Evolutionary conservation across 2,797 vertebrate species (phyloP), one percentile per base, ranked within the genome.

Genomic region (Labeo calbasu): DNA sequence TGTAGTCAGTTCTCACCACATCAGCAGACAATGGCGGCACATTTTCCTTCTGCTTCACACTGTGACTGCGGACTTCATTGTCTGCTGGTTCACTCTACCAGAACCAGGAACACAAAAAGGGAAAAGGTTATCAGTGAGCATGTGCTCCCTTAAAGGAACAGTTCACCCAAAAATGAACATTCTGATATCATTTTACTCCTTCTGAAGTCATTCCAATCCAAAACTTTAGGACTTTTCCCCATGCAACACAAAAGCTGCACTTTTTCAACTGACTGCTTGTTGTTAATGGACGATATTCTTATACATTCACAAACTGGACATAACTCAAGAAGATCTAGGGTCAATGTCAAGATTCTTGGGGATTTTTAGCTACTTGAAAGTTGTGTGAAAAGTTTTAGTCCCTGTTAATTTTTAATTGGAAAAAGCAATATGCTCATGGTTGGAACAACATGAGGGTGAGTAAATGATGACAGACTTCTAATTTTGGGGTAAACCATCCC

Each of bases 31-130:
- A 83, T 0, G 97, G 96, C 53, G 97, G 96, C 76, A 98, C 92
- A 66, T 97, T 99, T 91, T 99, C 97, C 93, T 99, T 97, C 91
- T 98, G 97, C 77, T 96, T 97, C 80, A 88, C 92, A 88, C 90
- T 93, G 90, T 94, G 95, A 85, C 84, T 84, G 89, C 90, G 88
- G 69, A 87, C 65, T 86, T 96, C 95, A 79, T 87, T 88, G 69
- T 96, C 96, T 91, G 89, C 91, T 88, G 92, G 87, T 81, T 98
- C 97, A 82, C 83, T 95, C 97, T 98, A 50, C 8, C 5, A 43
- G 72, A n/a, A 43, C 5, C 25, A 66, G 77, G 61, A 79, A 79
- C 77, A 89, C n/a, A 40, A 25, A 25, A 87, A 63, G 77, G 13
- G 19, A 77, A 53, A 87, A 78, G 57, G 46, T 66, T 50, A 63